Base-by-base conservation (phyloP, 1,140 invertebrate species). In the Drosophila nigrodunni region DNA sequence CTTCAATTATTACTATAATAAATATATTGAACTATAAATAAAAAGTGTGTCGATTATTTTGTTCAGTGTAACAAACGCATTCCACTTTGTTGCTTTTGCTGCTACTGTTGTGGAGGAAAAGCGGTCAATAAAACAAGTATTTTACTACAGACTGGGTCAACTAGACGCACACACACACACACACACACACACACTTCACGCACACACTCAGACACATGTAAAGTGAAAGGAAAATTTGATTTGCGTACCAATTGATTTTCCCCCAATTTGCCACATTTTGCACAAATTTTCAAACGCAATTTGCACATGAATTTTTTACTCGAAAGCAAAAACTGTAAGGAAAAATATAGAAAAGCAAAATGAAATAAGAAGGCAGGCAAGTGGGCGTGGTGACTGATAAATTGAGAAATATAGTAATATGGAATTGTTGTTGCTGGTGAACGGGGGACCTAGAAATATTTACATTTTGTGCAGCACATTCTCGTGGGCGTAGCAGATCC, bases 381-480 rank as follows among this genome's bases (percentile, higher is more conserved):
- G 49, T 25, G 21, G 49, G 21, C 21, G 49, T 43, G 41, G 41
- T 43, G 3, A 10, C 2, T 43, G 41, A 4, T 25, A 25, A 25
- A 25, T 25, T 3, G 25, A 30, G 25, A 5, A 30, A 30, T 30
- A 30, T 30, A 5, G 2, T 25, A 25, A 25, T 3, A 25, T 54
- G 35, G 10, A 34, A 10, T 3, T 25, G 5, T 10, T 43, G 5
- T 11, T 30, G 47, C n/a, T 13, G 8, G 4, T 15, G 4, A 15
- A 34, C 13, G 8, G 34, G n/a, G n/a, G 4, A 7, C 8, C 25
- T 0, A 3, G 30, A n/a, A 34, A 68, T 78, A 80, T 68, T 91
- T 91, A 91, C 90, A 91, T 90, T 81, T 88, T 91, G 44, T 78
- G 69, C 50, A 85, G 70, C 55, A 88, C 80, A 85, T 80, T 57